Conservation (phyloP, 2,797 vertebrate genomes). For the Vultur gryphus region DNA sequence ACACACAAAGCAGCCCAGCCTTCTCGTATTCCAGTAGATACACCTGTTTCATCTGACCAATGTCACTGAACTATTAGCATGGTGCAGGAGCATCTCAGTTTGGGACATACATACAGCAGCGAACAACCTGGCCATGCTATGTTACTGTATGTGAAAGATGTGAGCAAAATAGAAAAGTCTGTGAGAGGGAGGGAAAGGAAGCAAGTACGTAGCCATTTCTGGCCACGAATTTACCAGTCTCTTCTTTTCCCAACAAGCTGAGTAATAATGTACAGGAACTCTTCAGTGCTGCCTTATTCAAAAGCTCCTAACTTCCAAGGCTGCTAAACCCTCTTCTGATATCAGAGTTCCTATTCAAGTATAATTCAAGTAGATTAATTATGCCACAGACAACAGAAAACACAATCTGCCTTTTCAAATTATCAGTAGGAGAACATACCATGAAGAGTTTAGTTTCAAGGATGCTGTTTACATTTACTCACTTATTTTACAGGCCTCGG, state of each 20-base stretch:
- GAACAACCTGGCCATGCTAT: neutral
- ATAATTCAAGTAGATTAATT: conserved; percentile 40
- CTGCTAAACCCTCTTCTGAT: neutral
- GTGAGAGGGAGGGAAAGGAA: neutral
- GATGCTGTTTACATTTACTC: conserved; percentile 40
- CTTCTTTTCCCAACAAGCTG: neutral
- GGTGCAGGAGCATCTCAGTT: neutral
- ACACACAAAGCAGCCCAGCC: neutral
- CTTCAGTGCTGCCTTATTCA: neutral
- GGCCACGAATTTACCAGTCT: neutral
- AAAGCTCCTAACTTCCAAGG: neutral
- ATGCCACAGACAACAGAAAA: conserved; percentile 22
- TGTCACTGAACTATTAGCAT: neutral
- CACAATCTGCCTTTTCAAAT: conserved; percentile 1
- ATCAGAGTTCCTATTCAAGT: neutral
- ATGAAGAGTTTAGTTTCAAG: conserved; percentile 26
- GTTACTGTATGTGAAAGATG: neutral
- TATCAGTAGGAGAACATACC: neutral
- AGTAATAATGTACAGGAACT: neutral
- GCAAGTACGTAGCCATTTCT: neutral
- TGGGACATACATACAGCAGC: neutral
- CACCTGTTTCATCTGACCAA: accelerated
- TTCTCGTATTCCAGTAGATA: neutral
- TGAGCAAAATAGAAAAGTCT: neutral
- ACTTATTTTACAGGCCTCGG: neutral